Evolutionary conservation across 2,113 vertebrate genomes (phyloP).

Genomic region (Dissostichus mawsoni): DNA sequence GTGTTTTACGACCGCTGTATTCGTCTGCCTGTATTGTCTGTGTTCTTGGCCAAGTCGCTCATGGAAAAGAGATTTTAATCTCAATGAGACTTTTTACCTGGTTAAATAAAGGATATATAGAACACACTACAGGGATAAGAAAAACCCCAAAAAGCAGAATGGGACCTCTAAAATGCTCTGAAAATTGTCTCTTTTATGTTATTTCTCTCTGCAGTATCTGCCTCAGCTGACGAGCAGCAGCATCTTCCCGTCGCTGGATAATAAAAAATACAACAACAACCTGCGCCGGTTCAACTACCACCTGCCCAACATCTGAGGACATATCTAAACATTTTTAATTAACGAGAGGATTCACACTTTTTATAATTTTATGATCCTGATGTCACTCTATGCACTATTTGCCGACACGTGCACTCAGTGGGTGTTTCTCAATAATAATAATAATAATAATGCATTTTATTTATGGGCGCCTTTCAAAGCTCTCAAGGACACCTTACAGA

Average conservation of each 20-base stretch:
- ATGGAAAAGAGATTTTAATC: too few species aligned
- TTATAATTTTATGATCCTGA: conserved; percentile 23
- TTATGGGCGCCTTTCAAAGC: too few species aligned
- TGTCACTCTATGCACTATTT: conserved; percentile 69
- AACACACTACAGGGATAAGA: too few species aligned
- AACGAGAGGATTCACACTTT: conserved; percentile 7
- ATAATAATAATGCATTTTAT: too few species aligned
- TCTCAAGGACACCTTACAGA: too few species aligned
- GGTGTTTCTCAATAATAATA: conserved; percentile 17
- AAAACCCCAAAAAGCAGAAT: too few species aligned
- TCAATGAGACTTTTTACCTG: too few species aligned
- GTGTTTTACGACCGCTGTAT: too few species aligned
- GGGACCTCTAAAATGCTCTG: conserved; percentile 1
- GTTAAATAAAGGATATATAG: too few species aligned
- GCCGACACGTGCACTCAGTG: conserved; percentile 7
- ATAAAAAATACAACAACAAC: conserved; percentile 89
- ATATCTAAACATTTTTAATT: neutral
- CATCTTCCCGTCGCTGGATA: conserved; percentile 90
- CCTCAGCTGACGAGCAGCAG: conserved; percentile 91
- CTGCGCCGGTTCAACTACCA: conserved; percentile 89
- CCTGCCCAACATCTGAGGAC: conserved; percentile 91
- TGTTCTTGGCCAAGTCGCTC: too few species aligned
- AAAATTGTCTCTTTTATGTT: neutral
- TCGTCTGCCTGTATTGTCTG: too few species aligned
- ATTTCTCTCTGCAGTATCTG: conserved; percentile 83